Conservation (phyloP, 2,797 vertebrate genomes). For the Staurois parvus region DNA sequence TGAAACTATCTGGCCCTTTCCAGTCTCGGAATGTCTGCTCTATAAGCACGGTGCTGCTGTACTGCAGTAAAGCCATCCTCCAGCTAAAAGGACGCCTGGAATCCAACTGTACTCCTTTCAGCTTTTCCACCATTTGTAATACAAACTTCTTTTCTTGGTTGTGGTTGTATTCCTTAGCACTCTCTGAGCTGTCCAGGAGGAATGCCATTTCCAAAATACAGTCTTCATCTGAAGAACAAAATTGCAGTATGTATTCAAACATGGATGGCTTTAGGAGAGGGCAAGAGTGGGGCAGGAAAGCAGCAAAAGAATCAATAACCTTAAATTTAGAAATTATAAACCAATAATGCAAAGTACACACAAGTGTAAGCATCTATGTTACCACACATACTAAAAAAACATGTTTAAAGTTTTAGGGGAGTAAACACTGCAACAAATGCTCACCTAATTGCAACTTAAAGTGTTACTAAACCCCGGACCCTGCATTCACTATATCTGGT, state of each 20-base stretch:
- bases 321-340: no score
- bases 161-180: constrained; percentile 85
- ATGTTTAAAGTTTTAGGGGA: no score
- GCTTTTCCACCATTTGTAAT: constrained; percentile 81
- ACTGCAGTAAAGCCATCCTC: constrained; percentile 88
- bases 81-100: constrained; percentile 79
- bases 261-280: no score
- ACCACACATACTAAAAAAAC: no score
- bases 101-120: constrained; percentile 79
- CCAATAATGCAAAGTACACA: no score
- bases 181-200: constrained; percentile 92
- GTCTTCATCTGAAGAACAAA: constrained; percentile 80
- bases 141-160: constrained; percentile 87
- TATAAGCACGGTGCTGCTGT: constrained; percentile 88
- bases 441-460: no score
- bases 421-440: no score
- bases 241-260: not conserved
- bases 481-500: no score
- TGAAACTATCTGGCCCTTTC: constrained; percentile 85
- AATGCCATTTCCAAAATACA: constrained; percentile 89
- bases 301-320: no score
- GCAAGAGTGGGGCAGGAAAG: no score
- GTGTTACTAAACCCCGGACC: no score
- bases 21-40: constrained; percentile 89
- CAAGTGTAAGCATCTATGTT: no score